Evolutionary conservation across 2,797 vertebrate species (phyloP).

Genomic region (Sebastes taczanowskii): DNA sequence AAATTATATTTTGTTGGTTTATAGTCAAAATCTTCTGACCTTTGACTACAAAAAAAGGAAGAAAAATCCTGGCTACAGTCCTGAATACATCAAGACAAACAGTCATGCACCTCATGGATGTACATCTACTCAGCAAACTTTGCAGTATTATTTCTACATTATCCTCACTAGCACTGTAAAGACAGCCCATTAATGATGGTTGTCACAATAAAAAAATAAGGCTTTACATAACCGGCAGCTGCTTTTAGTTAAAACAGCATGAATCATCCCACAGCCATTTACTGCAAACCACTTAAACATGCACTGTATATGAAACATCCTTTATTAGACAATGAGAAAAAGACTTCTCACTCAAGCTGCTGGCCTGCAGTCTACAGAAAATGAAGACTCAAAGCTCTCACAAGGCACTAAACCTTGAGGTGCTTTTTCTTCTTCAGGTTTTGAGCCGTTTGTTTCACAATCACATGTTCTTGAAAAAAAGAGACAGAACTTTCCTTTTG

Average conservation of each 20-base stretch:
- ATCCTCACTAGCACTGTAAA: not conserved
- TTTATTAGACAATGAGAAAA: conserved; percentile 50
- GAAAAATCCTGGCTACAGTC: not conserved
- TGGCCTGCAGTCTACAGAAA: not conserved
- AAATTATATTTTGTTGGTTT: not conserved
- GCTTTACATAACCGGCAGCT: not conserved
- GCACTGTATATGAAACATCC: not conserved
- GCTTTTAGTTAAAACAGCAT: not conserved
- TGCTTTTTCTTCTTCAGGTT: not conserved
- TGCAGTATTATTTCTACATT: not conserved
- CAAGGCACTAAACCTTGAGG: not conserved
- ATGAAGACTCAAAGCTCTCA: not conserved
- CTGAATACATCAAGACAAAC: not conserved
- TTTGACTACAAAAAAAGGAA: not conserved
- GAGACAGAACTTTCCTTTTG: not conserved
- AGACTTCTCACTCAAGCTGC: not conserved
- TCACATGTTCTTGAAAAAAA: not conserved
- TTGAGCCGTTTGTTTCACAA: not conserved
- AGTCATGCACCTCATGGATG: not conserved
- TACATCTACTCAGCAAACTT: not conserved
- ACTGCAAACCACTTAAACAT: not conserved
- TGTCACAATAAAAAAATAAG: not conserved
- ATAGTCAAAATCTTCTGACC: not conserved
- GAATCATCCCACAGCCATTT: not conserved
- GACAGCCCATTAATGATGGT: not conserved